A percentile compares a stretch with the other conserved stretches of the same genome.
phyloP scores from a whole-genome alignment of 1,140 invertebrate genomes.

The Macrosteles quadrilineatus region DNA sequence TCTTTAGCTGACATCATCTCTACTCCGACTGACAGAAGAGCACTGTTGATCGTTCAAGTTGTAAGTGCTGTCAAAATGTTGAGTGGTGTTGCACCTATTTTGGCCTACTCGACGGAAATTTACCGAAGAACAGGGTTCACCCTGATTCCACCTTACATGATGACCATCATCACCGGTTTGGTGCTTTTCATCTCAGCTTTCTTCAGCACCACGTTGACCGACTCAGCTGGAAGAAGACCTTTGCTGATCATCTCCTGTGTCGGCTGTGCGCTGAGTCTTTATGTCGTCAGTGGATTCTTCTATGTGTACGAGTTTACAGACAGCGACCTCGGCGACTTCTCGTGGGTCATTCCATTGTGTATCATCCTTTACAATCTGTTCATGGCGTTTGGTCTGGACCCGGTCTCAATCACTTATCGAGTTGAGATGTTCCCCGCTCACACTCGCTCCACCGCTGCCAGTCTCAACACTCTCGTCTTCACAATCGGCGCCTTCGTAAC shows the following conservation, averaged over 20 bases:
- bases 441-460: conserved; percentile 18
- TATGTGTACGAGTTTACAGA: not conserved
- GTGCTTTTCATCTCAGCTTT: conserved; percentile 50
- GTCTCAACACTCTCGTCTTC: conserved; percentile 8
- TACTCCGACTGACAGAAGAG: conserved; percentile 31
- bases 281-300: conserved; percentile 49
- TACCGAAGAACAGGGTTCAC: conserved; percentile 22
- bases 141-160: conserved; percentile 33
- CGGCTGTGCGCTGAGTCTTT: conserved; percentile 61
- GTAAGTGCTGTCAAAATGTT: conserved; percentile 35
- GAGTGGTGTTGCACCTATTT: conserved; percentile 37
- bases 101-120: conserved; percentile 36
- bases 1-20: conserved; percentile 33
- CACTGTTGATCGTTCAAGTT: conserved; percentile 38
- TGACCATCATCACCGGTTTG: conserved; percentile 37
- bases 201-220: conserved; percentile 48
- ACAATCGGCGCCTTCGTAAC: conserved; percentile 30
- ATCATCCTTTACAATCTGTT: conserved; percentile 23
- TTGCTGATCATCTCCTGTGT: conserved; percentile 61
- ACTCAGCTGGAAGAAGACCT: conserved; percentile 53
- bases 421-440: conserved; percentile 28
- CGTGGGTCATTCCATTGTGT: not conserved
- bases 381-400: conserved; percentile 37
- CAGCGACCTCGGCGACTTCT: not conserved
- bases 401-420: conserved; percentile 32